These are phyloP conservation scores for Xylota segnis DNA, from an alignment of 2,888 invertebrate species.

Conservation along the genomic window DNA sequence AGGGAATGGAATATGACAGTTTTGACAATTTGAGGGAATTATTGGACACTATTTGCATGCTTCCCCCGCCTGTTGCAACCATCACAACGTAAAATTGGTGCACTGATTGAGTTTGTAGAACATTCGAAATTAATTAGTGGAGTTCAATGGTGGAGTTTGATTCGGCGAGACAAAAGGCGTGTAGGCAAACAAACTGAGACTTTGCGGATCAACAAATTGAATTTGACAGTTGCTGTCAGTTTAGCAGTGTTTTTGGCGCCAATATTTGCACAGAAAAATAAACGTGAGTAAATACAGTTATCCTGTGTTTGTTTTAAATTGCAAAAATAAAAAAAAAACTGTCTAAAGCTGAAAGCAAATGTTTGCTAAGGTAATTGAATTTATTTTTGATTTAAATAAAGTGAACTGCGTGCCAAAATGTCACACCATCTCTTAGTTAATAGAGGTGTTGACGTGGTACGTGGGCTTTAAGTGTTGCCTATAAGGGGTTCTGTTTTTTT, in stretches of 20 bases:
- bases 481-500: constrained; percentile 11
- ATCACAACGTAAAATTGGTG: background rate
- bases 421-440: background rate
- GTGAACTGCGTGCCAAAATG: constrained; percentile 8
- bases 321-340: constrained; percentile 3
- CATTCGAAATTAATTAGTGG: constrained; percentile 71
- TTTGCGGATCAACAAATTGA: constrained; percentile 56
- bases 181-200: constrained; percentile 58
- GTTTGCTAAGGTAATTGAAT: constrained; percentile 39
- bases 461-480: too few relatives aligned
- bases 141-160: constrained; percentile 58
- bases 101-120: constrained; percentile 71
- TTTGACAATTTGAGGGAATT: constrained; percentile 70
- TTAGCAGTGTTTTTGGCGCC: constrained; percentile 65
- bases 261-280: constrained; percentile 53
- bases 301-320: background rate
- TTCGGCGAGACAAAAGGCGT: constrained; percentile 54
- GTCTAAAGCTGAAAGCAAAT: constrained; percentile 23
- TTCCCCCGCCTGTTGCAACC: constrained; percentile 3
- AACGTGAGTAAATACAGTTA: constrained; percentile 28
- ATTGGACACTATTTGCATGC: constrained; percentile 52
- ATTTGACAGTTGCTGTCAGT: constrained; percentile 64
- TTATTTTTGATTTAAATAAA: constrained; percentile 18
- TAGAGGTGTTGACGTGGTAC: constrained; percentile 19
- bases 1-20: constrained; percentile 72